Percentiles rank a stretch among this genome's conserved stretches.
These are phyloP conservation scores for Hycleus cichorii DNA, from an alignment of 1,140 invertebrate genomes.

Conservation along the genomic window DNA sequence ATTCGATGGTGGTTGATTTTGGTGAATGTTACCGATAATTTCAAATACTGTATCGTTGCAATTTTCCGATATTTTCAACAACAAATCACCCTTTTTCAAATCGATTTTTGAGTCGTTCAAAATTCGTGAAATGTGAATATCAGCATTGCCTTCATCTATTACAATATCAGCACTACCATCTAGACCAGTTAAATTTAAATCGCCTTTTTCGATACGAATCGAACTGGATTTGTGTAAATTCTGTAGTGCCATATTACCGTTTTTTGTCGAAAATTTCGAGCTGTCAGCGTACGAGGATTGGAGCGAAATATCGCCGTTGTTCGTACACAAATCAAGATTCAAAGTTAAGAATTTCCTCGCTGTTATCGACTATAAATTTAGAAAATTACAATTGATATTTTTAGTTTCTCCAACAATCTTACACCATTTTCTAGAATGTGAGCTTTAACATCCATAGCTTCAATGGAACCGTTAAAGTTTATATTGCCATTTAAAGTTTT, in stretches of 20 bases:
- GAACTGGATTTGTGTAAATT: slow-evolving; percentile 27
- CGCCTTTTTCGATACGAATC: slow-evolving; percentile 23
- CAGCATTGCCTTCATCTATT: slow-evolving; percentile 20
- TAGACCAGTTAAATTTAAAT: slow-evolving; percentile 27
- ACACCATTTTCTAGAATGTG: slow-evolving; percentile 21
- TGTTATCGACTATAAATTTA: slow-evolving; percentile 22
- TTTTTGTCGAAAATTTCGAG: slow-evolving; percentile 20
- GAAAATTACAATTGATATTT: not conserved
- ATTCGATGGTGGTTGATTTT: slow-evolving; percentile 1
- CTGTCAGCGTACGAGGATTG: slow-evolving; percentile 28
- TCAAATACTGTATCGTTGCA: slow-evolving; percentile 24
- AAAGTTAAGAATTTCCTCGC: slow-evolving; percentile 21
- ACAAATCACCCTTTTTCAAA: slow-evolving; percentile 12
- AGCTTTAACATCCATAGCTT: slow-evolving; percentile 18
- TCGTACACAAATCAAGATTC: slow-evolving; percentile 14
- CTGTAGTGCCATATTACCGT: slow-evolving; percentile 22
- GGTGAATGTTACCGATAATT: slow-evolving; percentile 13
- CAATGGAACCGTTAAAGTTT: slow-evolving; percentile 22
- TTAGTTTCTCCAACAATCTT: slow-evolving; percentile 3
- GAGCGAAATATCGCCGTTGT: slow-evolving; percentile 21
- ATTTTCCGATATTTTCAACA: slow-evolving; percentile 22
- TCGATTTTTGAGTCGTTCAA: slow-evolving; percentile 20
- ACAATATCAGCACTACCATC: slow-evolving; percentile 23
- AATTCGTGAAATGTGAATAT: slow-evolving; percentile 27
- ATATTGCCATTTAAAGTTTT: slow-evolving; percentile 25